phyloP scores from a whole-genome alignment of 2,888 invertebrate genomes.

The Eristalinus aeneus region DNA sequence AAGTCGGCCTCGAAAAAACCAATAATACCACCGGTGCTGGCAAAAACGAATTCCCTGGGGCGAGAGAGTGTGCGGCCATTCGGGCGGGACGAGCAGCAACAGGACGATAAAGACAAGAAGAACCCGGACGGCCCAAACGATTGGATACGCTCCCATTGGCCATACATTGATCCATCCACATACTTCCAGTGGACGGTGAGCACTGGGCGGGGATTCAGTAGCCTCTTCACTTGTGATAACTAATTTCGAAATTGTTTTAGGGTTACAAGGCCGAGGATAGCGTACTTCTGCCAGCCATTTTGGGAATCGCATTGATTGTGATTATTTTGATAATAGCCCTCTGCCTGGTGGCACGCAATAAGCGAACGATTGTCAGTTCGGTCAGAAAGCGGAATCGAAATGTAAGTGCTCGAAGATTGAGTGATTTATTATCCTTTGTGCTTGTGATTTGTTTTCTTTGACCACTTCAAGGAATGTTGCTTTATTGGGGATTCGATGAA shows the following conservation, averaged over 20 bases:
- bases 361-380: slow-evolving; percentile 78
- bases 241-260: slow-evolving; percentile 75
- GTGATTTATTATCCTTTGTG: not conserved
- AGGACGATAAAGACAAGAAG: slow-evolving; percentile 43
- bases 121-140: slow-evolving; percentile 76
- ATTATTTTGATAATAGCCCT: slow-evolving; percentile 82
- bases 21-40: slow-evolving; percentile 80
- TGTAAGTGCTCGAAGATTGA: slow-evolving; percentile 74
- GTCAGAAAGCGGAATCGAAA: slow-evolving; percentile 79
- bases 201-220: not conserved
- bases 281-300: slow-evolving; percentile 82
- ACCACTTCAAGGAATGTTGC: not conserved
- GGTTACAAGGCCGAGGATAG: slow-evolving; percentile 84
- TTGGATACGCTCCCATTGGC: slow-evolving; percentile 85
- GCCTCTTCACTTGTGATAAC: not conserved
- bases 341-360: slow-evolving; percentile 82
- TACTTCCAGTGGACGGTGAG: slow-evolving; percentile 86
- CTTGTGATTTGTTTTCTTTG: not conserved
- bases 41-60: slow-evolving; percentile 75
- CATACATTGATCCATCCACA: slow-evolving; percentile 85
- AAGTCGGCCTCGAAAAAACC: slow-evolving; percentile 83
- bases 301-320: slow-evolving; percentile 81
- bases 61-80: slow-evolving; percentile 65
- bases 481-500: not conserved
- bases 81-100: slow-evolving; percentile 29